These are phyloP conservation scores for Triplophysa siluroides DNA, from an alignment of 2,113 vertebrate genomes.

Conservation along the genomic window DNA sequence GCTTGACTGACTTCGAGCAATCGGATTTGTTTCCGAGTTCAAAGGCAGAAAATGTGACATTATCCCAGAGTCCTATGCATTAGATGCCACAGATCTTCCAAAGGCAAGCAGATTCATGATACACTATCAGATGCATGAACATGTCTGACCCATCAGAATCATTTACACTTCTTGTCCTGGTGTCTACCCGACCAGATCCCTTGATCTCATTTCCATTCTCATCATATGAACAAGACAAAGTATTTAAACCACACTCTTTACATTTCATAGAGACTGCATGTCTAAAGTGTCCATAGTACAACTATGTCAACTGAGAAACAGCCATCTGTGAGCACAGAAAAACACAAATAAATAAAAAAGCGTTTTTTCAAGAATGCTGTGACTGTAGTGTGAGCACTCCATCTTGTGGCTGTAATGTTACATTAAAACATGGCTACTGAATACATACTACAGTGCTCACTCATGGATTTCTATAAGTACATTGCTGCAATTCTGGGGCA, in stretches of 20 bases:
- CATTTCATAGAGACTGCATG: background rate
- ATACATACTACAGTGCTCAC: background rate
- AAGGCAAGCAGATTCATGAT: background rate
- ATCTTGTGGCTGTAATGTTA: slow-evolving; percentile 11
- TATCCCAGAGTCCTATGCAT: slow-evolving; percentile 11
- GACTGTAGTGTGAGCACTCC: background rate
- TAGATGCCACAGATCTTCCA: background rate
- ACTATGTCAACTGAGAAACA: background rate
- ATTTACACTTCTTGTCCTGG: background rate
- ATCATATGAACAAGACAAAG: background rate
- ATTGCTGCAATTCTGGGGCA: background rate
- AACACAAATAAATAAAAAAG: background rate
- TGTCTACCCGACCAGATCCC: background rate
- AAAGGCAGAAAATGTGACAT: slow-evolving; percentile 30
- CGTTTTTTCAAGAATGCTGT: background rate
- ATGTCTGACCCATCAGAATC: background rate
- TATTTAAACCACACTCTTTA: background rate
- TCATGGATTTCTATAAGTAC: background rate
- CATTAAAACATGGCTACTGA: background rate
- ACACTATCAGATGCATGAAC: background rate
- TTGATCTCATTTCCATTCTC: background rate
- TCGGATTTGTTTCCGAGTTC: slow-evolving; percentile 2
- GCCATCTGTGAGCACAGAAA: background rate
- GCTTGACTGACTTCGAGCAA: slow-evolving; percentile 12
- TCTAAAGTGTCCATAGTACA: slow-evolving; percentile 22